Percentiles rank a stretch among this genome's conserved stretches.
Evolutionary conservation across 2,888 invertebrate genomes (phyloP).

Genomic region (Linnaemya vulpina): DNA sequence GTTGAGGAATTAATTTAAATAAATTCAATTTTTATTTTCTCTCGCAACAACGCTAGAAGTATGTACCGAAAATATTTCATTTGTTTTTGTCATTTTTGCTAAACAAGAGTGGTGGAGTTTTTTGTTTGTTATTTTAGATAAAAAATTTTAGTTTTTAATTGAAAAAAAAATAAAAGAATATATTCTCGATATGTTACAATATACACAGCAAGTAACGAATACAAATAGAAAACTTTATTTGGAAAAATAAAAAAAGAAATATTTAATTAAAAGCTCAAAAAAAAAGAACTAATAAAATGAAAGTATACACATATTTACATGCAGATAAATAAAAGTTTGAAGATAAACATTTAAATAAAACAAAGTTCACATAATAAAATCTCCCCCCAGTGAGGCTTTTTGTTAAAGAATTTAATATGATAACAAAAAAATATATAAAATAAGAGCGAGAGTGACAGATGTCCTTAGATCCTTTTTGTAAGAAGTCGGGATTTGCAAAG

Average conservation of each 20-base stretch:
- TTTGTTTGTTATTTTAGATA: slow-evolving; percentile 17
- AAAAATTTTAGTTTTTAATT: slow-evolving; percentile 10
- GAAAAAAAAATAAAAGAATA: background rate
- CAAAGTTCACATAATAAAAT: too few relatives aligned
- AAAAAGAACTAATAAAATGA: background rate
- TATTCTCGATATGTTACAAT: background rate
- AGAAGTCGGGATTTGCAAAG: too few relatives aligned
- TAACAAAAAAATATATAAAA: too few relatives aligned
- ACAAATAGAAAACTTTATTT: background rate
- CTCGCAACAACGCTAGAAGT: background rate
- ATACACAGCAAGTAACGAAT: background rate
- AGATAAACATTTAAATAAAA: background rate
- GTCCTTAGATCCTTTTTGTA: too few relatives aligned
- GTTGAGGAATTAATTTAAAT: slow-evolving; percentile 6
- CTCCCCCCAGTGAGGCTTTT: too few relatives aligned
- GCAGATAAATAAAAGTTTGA: background rate
- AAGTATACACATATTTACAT: background rate
- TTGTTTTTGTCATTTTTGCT: background rate
- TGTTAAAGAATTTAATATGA: too few relatives aligned
- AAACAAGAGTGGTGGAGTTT: background rate
- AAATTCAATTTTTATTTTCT: background rate
- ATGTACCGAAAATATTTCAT: too few relatives aligned
- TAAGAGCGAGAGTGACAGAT: too few relatives aligned
- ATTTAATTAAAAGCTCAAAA: slow-evolving; percentile 7
- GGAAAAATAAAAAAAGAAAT: slow-evolving; percentile 8